These are phyloP conservation scores for Petrocephalus zakoni DNA, from an alignment of 2,113 vertebrate genomes.

Conservation along the genomic window DNA sequence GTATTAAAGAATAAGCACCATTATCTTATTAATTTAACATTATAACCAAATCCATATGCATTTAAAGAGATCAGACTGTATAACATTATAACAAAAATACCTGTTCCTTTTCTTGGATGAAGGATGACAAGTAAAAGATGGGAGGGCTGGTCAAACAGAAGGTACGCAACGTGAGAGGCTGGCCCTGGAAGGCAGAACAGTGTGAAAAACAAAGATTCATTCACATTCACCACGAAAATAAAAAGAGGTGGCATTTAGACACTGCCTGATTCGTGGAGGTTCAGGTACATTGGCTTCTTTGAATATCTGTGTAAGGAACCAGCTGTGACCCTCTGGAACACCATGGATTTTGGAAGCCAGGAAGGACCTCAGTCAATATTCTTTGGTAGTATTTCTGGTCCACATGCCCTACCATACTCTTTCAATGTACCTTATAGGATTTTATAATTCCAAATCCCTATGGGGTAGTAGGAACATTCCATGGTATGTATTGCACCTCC, in stretches of 20 bases:
- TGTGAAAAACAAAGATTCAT: neutral
- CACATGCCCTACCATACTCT: constrained; percentile 29
- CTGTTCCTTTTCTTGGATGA: neutral
- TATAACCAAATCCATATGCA: neutral
- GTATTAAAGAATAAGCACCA: neutral
- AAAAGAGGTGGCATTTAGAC: neutral
- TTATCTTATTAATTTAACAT: neutral
- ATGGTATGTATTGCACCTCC: constrained; percentile 19
- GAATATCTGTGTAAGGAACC: constrained; percentile 33
- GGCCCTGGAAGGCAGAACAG: neutral
- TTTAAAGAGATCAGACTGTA: neutral
- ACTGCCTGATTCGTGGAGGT: constrained; percentile 31
- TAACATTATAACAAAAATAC: neutral
- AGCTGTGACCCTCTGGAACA: constrained; percentile 33
- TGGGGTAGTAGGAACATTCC: constrained; percentile 36
- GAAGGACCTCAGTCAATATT: constrained; percentile 39
- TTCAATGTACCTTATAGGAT: constrained; percentile 33
- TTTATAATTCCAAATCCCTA: constrained; percentile 41
- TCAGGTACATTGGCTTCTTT: constrained; percentile 38
- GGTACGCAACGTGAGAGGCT: neutral
- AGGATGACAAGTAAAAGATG: neutral
- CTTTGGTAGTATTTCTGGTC: constrained; percentile 37
- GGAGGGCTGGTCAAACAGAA: neutral
- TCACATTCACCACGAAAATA: neutral
- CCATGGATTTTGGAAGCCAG: constrained; percentile 36